Evolutionary conservation across 1,140 invertebrate genomes (phyloP), one percentile per base, ranked within the genome.

Genomic region (Papilio polyxenes): DNA sequence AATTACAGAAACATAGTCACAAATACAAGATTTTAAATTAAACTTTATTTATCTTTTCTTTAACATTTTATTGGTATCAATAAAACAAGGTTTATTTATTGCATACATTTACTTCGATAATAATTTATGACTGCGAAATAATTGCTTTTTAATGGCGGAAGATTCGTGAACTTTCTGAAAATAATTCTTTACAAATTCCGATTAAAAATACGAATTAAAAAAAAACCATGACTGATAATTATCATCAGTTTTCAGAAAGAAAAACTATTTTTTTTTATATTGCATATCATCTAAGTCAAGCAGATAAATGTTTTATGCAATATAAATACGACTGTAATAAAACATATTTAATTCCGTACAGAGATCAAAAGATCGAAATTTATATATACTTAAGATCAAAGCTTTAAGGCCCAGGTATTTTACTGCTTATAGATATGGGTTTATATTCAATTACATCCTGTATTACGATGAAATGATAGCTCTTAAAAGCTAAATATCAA

Each of bases 351-450:
- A 72, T 37, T 37, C 65, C 65, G 31, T 72, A 37, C 65, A 37
- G 31, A 72, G 65, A 72, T 72, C 65, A 72, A 72, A 72, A 13
- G 4, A 40, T 72, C 15, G 31, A 40, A 72, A 40, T 65, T 65
- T 31, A 62, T 62, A 23, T 65, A 0, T 37, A 72, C 65, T 40
- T 23, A 37, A 72, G 23, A 72, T 72, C 65, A 72, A 72, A 72
- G 65, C 65, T 72, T 23, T 72, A 37, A 15, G 13, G 2, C 13
- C 2, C 65, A 72, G 65, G 65, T 72, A 13, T 72, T 37, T 31
- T 37, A 72, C 31, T 37, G 11, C 2, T 11, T 15, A 31, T 13
- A 65, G 59, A 23, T 65, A 69, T 69, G 31, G 5, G 5, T 69
- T 69, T 11, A 6, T 37, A 65, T 65, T 31, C 37, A 37, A 69